A percentile compares a stretch with the other conserved stretches of the same genome.
Evolutionary conservation across 2,113 vertebrate species (phyloP).

Genomic region (Taurulus bubalis): DNA sequence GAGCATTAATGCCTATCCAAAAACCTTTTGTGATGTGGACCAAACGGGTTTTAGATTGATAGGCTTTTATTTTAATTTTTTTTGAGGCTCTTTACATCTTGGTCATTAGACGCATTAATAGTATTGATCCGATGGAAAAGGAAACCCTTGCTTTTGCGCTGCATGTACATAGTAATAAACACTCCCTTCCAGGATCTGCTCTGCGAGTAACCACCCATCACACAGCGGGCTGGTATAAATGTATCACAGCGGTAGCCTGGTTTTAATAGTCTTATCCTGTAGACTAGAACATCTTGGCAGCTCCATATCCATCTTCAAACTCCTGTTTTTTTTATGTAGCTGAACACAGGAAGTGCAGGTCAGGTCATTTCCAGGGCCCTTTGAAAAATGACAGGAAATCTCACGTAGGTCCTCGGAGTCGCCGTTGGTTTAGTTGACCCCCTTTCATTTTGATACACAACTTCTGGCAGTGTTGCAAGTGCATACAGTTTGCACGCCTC

Average conservation of each 20-base stretch:
- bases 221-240: conserved; percentile 29
- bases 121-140: conserved; percentile 12
- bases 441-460: conserved; percentile 49
- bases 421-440: conserved; percentile 22
- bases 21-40: conserved; percentile 68
- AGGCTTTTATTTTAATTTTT: conserved; percentile 14
- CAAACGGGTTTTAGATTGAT: conserved; percentile 65
- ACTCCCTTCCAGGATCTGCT: conserved; percentile 53
- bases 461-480: conserved; percentile 47
- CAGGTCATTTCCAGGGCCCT: neutral
- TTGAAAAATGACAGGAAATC: conserved; percentile 38
- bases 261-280: conserved; percentile 41
- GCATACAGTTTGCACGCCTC: conserved; percentile 48
- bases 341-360: conserved; percentile 28
- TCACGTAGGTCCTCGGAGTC: conserved; percentile 39
- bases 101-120: conserved; percentile 22
- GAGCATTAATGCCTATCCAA: conserved; percentile 40
- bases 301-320: conserved; percentile 30
- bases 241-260: conserved; percentile 4
- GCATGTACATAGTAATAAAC: conserved; percentile 43
- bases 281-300: conserved; percentile 28
- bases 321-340: conserved; percentile 40
- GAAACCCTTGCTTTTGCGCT: conserved; percentile 27
- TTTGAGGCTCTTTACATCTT: conserved; percentile 18
- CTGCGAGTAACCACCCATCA: conserved; percentile 14